phyloP scores from a whole-genome alignment of 2,113 vertebrate genomes.

The Chrysochloris asiatica region DNA sequence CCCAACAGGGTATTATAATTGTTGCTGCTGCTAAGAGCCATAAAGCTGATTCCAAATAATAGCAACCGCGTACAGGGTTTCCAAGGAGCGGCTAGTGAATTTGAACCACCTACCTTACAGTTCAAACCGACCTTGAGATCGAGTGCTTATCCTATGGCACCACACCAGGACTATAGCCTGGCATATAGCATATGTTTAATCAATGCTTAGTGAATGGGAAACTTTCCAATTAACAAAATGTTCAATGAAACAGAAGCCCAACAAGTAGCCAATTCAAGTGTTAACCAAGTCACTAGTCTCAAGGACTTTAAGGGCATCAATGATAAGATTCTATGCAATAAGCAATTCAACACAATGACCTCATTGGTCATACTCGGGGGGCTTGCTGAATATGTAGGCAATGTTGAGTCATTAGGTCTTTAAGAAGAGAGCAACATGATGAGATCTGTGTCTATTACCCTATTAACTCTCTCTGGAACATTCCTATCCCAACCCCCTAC shows the following conservation, averaged over 20 bases:
- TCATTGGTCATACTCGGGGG: background rate
- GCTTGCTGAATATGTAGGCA: background rate
- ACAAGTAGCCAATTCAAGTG: slow-evolving; percentile 7
- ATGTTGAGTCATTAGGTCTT: slow-evolving; percentile 5
- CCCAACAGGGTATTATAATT: no score
- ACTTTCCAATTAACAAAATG: slow-evolving; percentile 36
- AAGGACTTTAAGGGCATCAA: background rate
- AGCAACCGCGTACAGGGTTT: no score
- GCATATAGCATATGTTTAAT: background rate
- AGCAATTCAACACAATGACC: slow-evolving; percentile 36
- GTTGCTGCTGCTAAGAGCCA: no score
- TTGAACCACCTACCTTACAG: no score
- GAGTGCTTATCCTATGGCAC: no score
- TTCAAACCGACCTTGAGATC: no score
- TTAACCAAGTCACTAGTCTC: background rate
- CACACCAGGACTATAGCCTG: background rate
- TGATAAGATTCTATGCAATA: slow-evolving; percentile 38
- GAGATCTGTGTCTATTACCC: slow-evolving; percentile 1
- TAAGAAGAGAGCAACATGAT: background rate
- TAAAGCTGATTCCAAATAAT: no score
- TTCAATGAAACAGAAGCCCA: slow-evolving; percentile 39
- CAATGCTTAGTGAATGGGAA: background rate
- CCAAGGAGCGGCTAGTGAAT: no score
- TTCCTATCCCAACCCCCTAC: background rate
- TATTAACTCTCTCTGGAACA: slow-evolving; percentile 8